Evolutionary conservation across 1,140 invertebrate genomes (phyloP), one percentile per base, ranked within the genome.

Genomic region (Plectrocnemia conspersa): DNA sequence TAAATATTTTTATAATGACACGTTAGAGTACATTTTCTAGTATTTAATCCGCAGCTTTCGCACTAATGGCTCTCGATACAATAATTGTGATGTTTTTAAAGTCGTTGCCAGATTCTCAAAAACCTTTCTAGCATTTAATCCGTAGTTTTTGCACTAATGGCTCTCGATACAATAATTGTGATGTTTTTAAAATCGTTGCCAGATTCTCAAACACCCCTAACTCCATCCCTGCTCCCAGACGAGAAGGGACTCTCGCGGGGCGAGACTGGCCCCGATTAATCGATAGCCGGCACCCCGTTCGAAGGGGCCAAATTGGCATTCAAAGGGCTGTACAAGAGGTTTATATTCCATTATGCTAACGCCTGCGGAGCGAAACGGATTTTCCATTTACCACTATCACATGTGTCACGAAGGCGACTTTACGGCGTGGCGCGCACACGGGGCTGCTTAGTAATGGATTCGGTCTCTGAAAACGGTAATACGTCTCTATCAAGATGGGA

Each of bases 271-370:
- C 22, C 24, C 53, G 58, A 60, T 60, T 60, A 60, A 60, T 60
- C 58, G 58, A 60, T 60, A 60, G 32, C 24, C 23, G 18, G 21
- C 27, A 24, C 52, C 52, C 52, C 41, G 50, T 35, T n/a, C 27
- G 32, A 25, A 47, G 45, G 23, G 32, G 24, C 24, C 48, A 52
- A 60, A 60, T 56, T 56, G 58, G 53, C 53, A 60, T 60, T 60
- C 58, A 60, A 60, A 56, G 47, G 53, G 53, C 48, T 45, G 48
- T 48, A 42, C 45, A 18, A 56, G 54, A 56, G 54, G 54, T 56
- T 56, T 56, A 56, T 56, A 56, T 49, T 56, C 54, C 54, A 56
- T 56, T 56, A 56, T 56, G 46, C 46, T 56, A 56, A 56, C 45
- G 54, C 46, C 46, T 25, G 44, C 42, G 33, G 48, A 36, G 53